Evolutionary conservation across 2,113 vertebrate species (phyloP).

Genomic region (Mandrillus leucophaeus): DNA sequence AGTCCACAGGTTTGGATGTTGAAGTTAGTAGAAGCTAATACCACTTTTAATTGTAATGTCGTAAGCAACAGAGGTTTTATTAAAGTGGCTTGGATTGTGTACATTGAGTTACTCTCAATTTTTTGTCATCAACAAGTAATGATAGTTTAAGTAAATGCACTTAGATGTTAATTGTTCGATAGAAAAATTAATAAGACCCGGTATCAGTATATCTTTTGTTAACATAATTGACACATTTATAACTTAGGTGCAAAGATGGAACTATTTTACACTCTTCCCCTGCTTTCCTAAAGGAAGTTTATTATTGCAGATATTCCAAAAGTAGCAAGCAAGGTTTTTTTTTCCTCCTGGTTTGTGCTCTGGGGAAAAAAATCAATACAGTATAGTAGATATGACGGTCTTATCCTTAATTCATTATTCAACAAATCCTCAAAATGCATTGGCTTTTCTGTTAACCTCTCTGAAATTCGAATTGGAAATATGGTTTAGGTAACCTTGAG

Average conservation of each 20-base stretch:
- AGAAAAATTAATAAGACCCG: slow-evolving; percentile 10
- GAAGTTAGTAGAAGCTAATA: background rate
- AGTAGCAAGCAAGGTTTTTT: background rate
- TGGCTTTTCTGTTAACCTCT: slow-evolving; percentile 67
- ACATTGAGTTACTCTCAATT: background rate
- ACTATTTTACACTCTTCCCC: background rate
- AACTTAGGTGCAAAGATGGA: background rate
- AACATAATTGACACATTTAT: background rate
- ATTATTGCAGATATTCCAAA: slow-evolving; percentile 31
- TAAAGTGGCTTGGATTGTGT: background rate
- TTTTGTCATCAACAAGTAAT: slow-evolving; percentile 1
- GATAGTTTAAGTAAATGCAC: slow-evolving; percentile 36
- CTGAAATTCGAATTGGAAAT: slow-evolving; percentile 57
- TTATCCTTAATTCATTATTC: slow-evolving; percentile 63
- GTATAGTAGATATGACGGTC: background rate
- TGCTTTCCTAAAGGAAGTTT: slow-evolving; percentile 26
- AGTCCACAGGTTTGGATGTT: background rate
- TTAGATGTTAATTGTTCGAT: slow-evolving; percentile 1
- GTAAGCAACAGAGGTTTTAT: background rate
- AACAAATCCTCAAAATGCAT: slow-evolving; percentile 27
- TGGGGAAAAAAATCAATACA: background rate
- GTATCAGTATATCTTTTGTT: background rate
- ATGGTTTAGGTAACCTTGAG: slow-evolving; percentile 56
- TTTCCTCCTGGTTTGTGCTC: background rate
- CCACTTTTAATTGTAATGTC: background rate